A percentile compares a stretch with the other conserved stretches of the same genome.
phyloP scores from a whole-genome alignment of 37 sponge, comb jelly and placozoan genomes.

The Aplysina aerophoba region DNA sequence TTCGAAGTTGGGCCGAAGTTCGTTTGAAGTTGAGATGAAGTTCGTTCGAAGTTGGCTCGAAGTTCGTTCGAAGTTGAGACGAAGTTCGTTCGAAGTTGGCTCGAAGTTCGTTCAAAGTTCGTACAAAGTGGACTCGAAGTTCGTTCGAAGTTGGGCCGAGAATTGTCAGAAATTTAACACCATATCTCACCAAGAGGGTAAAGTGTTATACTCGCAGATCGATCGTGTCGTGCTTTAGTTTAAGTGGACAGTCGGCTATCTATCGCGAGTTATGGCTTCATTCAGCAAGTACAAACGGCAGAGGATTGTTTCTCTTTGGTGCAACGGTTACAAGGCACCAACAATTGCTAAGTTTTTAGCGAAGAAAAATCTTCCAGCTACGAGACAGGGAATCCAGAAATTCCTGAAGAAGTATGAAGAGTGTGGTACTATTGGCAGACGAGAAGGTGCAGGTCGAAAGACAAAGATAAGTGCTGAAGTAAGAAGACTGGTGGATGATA shows the following conservation, averaged over 20 bases:
- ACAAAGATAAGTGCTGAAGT: conserved; percentile 28
- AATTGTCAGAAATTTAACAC: too few species aligned
- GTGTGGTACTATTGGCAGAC: conserved; percentile 27
- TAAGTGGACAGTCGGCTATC: too few species aligned
- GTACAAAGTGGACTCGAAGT: too few species aligned
- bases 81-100: too few species aligned
- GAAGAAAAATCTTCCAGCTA: conserved; percentile 15
- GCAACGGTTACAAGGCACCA: conserved; percentile 28
- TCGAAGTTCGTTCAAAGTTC: too few species aligned
- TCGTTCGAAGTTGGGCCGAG: too few species aligned
- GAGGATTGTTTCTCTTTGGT: conserved; percentile 25
- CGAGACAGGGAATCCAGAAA: conserved; percentile 22
- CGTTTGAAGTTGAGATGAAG: not conserved
- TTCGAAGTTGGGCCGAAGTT: conserved; percentile 19
- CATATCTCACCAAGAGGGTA: too few species aligned
- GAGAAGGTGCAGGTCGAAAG: conserved; percentile 29
- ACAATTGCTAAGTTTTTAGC: conserved; percentile 19
- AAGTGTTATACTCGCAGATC: too few species aligned
- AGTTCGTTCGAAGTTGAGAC: too few species aligned
- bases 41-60: not conserved
- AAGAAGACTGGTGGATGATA: not conserved
- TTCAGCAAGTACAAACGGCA: conserved; percentile 30
- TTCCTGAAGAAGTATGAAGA: conserved; percentile 27
- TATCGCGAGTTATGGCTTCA: conserved; percentile 6
- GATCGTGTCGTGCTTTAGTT: too few species aligned